phyloP scores from a whole-genome alignment of 2,113 vertebrate genomes.

The Indicator maculatus region DNA sequence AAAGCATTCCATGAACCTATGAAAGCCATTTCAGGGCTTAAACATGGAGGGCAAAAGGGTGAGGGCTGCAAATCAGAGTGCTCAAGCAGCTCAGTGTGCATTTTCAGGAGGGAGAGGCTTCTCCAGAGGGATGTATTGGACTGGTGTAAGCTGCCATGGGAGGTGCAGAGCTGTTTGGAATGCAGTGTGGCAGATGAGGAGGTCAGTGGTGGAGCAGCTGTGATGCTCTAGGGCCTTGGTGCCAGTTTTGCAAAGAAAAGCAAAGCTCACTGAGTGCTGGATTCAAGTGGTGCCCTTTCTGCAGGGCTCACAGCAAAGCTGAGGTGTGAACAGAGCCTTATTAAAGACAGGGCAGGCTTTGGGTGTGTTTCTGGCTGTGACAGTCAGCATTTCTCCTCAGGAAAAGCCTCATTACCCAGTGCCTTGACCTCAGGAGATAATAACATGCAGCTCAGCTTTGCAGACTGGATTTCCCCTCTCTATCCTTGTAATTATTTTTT shows the following conservation, averaged over 20 bases:
- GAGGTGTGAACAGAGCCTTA: neutral
- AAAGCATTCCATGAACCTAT: too few species aligned
- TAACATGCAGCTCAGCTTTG: conserved; percentile 2
- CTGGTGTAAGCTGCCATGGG: neutral
- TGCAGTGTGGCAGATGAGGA: rapidly evolving
- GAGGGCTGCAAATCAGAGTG: neutral
- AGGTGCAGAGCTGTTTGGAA: neutral
- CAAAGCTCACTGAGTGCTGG: neutral
- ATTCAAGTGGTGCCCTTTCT: neutral
- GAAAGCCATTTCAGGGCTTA: neutral
- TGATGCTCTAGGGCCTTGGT: neutral
- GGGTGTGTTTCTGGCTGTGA: neutral
- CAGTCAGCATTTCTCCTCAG: conserved; percentile 17
- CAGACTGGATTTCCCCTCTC: conserved; percentile 9
- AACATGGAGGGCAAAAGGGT: neutral
- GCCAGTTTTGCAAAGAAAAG: neutral
- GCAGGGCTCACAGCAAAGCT: neutral
- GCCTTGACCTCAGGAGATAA: conserved; percentile 11
- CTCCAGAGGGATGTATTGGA: neutral
- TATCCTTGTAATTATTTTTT: neutral
- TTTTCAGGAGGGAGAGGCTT: neutral
- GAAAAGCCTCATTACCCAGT: conserved; percentile 1
- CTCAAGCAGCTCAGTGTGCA: neutral
- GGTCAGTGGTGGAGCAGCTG: neutral
- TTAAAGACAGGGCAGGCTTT: neutral